These are phyloP conservation scores for Pteropus rufus DNA, from an alignment of 2,797 vertebrate species.

Conservation along the genomic window DNA sequence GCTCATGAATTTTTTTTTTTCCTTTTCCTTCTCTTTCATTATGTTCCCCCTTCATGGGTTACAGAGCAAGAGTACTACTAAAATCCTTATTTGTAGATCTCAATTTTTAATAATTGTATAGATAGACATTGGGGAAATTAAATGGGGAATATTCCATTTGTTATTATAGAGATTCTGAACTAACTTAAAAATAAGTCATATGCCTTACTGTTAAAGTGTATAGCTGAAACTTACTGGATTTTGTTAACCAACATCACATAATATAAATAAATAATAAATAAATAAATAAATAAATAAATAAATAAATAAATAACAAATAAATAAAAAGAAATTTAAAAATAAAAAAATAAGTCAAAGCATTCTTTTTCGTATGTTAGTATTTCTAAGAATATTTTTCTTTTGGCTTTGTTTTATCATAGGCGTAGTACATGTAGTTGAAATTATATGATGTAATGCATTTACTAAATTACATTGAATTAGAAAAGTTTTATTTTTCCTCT, in stretches of 20 bases:
- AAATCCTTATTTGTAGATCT: background rate
- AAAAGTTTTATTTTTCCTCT: background rate
- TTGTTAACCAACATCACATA: too few species aligned
- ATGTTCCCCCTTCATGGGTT: constrained; percentile 45
- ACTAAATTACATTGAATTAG: background rate
- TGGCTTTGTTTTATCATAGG: background rate
- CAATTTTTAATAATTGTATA: constrained; percentile 48
- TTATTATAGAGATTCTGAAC: background rate
- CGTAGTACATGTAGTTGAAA: background rate
- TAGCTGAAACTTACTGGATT: too few species aligned
- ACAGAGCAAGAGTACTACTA: constrained; percentile 27
- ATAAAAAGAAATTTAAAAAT: too few species aligned
- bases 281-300: too few species aligned
- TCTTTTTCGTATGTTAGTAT: background rate
- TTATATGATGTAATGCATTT: background rate
- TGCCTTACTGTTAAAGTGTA: too few species aligned
- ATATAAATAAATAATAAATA: too few species aligned
- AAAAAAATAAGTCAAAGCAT: background rate
- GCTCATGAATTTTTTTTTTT: background rate
- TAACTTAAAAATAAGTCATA: constrained; percentile 53
- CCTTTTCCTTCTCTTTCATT: background rate
- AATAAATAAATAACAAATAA: too few species aligned
- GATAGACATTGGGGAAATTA: constrained; percentile 41
- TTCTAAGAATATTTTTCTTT: background rate
- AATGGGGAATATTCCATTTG: constrained; percentile 50